phyloP scores from a whole-genome alignment of 2,113 vertebrate genomes.

The Motacilla alba region DNA sequence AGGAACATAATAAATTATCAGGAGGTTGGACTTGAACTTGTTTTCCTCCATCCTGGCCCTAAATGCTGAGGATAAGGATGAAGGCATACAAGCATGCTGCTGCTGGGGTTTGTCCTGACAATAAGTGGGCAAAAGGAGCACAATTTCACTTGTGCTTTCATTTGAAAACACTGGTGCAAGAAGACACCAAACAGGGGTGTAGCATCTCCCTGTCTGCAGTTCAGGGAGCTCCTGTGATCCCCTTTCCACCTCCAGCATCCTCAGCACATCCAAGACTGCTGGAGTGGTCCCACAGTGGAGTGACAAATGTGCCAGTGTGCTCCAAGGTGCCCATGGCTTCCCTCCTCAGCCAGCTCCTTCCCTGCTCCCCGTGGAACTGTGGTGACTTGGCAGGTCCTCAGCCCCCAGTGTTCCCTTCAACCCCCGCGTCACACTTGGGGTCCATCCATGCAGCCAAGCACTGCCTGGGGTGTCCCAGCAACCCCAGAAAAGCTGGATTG shows the following conservation, averaged over 20 bases:
- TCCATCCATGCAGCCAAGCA: fast-evolving
- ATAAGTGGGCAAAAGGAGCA: not conserved
- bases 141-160: not conserved
- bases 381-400: not conserved
- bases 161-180: not conserved
- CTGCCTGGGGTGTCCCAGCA: not conserved
- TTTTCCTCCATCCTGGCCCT: slow-evolving; percentile 39
- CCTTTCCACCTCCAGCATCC: not conserved
- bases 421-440: fast-evolving
- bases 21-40: slow-evolving; percentile 35
- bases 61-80: not conserved
- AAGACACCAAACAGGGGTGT: fast-evolving
- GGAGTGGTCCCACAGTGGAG: not conserved
- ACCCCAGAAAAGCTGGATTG: not conserved
- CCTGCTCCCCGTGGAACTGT: not conserved
- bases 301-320: too few relatives aligned
- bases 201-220: not conserved
- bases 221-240: not conserved
- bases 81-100: not conserved
- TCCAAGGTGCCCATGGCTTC: not conserved
- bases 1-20: slow-evolving; percentile 60
- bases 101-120: not conserved
- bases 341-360: fast-evolving
- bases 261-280: not conserved
- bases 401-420: not conserved